Conservation (phyloP, 2,797 vertebrate species). For the Chaunax sp. region DNA sequence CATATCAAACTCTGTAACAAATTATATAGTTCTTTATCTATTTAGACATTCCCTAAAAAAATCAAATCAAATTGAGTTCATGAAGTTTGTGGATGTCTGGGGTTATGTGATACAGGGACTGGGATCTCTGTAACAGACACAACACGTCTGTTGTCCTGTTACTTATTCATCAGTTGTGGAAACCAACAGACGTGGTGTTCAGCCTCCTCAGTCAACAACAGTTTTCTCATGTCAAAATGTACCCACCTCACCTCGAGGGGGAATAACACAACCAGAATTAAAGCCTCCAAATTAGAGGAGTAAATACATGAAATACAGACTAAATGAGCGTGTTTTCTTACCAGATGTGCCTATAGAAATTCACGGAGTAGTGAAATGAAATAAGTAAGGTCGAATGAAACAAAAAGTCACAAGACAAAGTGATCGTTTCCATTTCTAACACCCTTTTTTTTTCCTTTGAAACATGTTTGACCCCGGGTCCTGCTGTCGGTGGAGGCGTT, state of each 20-base stretch:
- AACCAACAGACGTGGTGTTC: slow-evolving; percentile 53
- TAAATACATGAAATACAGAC: no score
- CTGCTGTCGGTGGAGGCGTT: slow-evolving; percentile 60
- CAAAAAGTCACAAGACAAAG: background rate
- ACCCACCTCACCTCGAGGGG: background rate
- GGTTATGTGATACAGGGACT: slow-evolving; percentile 68
- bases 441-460: background rate
- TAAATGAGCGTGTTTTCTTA: no score
- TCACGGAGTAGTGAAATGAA: no score
- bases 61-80: background rate
- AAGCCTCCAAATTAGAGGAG: background rate
- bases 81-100: slow-evolving; percentile 7
- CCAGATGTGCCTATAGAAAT: no score
- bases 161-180: slow-evolving; percentile 81
- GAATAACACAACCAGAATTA: background rate
- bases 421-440: background rate
- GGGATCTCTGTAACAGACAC: slow-evolving; percentile 69
- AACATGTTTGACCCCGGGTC: slow-evolving; percentile 51
- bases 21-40: background rate
- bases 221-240: slow-evolving; percentile 53
- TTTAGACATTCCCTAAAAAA: background rate
- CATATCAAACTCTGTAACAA: background rate
- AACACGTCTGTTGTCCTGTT: slow-evolving; percentile 68
- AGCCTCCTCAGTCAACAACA: slow-evolving; percentile 55
- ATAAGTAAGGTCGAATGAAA: no score